Percentiles rank a stretch among this genome's conserved stretches.
Conservation (phyloP, 2,113 vertebrate genomes). For the Struthidea cinerea region DNA sequence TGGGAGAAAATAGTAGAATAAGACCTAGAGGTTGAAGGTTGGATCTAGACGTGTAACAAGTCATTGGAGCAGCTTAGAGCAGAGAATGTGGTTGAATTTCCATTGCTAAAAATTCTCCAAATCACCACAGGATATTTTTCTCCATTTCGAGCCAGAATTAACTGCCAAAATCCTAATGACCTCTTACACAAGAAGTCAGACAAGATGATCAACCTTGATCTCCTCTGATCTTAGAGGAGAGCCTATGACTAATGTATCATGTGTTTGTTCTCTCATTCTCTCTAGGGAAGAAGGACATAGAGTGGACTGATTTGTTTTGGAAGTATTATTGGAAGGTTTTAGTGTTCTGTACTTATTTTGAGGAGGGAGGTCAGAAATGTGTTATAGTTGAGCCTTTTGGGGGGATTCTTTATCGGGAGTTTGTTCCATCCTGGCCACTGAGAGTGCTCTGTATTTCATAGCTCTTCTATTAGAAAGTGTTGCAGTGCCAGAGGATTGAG, state of each 20-base stretch:
- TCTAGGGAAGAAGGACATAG: not conserved
- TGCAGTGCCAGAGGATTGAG: not conserved
- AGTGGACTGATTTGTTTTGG: constrained; percentile 21
- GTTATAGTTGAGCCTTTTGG: not conserved
- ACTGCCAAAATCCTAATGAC: not conserved
- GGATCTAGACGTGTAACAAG: not conserved
- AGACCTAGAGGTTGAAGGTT: not conserved
- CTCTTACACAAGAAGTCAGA: constrained; percentile 44
- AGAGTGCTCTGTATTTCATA: not conserved
- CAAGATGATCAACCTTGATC: not conserved
- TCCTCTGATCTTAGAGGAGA: constrained; percentile 31
- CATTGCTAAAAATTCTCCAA: not conserved
- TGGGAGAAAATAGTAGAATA: not conserved
- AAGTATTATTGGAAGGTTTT: not conserved
- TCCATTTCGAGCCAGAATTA: not conserved
- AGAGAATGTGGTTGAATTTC: not conserved
- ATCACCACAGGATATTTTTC: not conserved
- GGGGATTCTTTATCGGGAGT: not conserved
- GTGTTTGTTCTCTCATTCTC: constrained; percentile 37
- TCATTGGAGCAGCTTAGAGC: not conserved
- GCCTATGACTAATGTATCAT: constrained; percentile 38
- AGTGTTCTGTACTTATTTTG: not conserved
- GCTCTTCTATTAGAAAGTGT: not conserved
- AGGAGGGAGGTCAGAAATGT: not conserved
- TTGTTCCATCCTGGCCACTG: not conserved